Evolutionary conservation across 2,888 invertebrate species (phyloP).

Genomic region (Eueremaeus valkanovi): DNA sequence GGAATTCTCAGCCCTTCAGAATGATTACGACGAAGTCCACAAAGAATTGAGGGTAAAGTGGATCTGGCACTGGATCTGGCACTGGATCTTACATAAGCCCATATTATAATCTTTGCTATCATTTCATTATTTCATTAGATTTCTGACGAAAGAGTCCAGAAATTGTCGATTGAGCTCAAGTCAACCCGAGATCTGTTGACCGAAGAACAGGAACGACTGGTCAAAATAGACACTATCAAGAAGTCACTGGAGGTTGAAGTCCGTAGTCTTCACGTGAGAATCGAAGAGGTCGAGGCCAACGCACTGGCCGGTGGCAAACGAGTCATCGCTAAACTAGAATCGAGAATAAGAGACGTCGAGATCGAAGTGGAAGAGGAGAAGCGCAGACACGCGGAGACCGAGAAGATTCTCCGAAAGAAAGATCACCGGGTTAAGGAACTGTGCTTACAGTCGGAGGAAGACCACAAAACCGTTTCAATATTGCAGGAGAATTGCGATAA

Average conservation of each 20-base stretch:
- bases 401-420: slow-evolving; percentile 96
- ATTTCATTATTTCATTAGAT: slow-evolving; percentile 51
- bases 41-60: slow-evolving; percentile 75
- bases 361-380: slow-evolving; percentile 93
- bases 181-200: slow-evolving; percentile 89
- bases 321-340: slow-evolving; percentile 95
- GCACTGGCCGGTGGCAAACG: slow-evolving; percentile 94
- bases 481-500: slow-evolving; percentile 77
- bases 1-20: slow-evolving; percentile 80
- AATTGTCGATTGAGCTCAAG: slow-evolving; percentile 84
- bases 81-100: not conserved
- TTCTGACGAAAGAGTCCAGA: slow-evolving; percentile 87
- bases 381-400: slow-evolving; percentile 92
- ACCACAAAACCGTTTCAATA: slow-evolving; percentile 88
- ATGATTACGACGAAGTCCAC: slow-evolving; percentile 96
- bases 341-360: slow-evolving; percentile 87
- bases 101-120: not conserved
- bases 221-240: slow-evolving; percentile 95
- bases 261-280: slow-evolving; percentile 84
- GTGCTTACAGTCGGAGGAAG: slow-evolving; percentile 90
- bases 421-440: slow-evolving; percentile 94
- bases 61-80: not conserved
- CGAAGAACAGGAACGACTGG: slow-evolving; percentile 92
- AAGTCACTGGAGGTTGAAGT: slow-evolving; percentile 96
- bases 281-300: slow-evolving; percentile 95